These are phyloP conservation scores for Agriopis leucophaearia DNA, from an alignment of 2,888 invertebrate genomes.

Conservation along the genomic window DNA sequence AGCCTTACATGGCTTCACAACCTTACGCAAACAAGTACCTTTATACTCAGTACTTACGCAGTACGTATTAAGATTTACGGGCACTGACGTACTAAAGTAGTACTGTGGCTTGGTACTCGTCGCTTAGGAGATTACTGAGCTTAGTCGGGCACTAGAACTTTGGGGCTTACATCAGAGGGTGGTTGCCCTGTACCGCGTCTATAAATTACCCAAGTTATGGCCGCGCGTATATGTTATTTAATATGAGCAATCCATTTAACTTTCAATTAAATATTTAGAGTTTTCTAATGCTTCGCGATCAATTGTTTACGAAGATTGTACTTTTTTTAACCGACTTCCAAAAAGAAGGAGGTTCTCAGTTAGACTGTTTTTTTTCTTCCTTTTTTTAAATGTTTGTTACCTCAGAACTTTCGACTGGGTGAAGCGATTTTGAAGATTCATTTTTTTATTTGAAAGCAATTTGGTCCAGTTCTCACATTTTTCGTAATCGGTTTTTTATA, in stretches of 20 bases:
- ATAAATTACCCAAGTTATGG: slow-evolving; percentile 3
- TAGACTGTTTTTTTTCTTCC: too few relatives aligned
- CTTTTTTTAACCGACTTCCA: too few relatives aligned
- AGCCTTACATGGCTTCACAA: slow-evolving; percentile 54
- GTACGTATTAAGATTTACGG: slow-evolving; percentile 17
- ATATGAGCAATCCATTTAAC: neutral
- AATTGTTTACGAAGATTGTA: too few relatives aligned
- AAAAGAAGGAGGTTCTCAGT: too few relatives aligned
- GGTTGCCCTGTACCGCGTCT: slow-evolving; percentile 1
- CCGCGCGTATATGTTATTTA: neutral
- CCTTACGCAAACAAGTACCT: slow-evolving; percentile 23
- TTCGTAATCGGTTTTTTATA: too few relatives aligned
- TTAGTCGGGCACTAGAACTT: slow-evolving; percentile 29
- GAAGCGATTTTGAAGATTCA: too few relatives aligned
- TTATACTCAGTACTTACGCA: slow-evolving; percentile 19
- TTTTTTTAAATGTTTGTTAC: too few relatives aligned
- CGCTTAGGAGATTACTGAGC: slow-evolving; percentile 22
- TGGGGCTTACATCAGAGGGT: slow-evolving; percentile 19
- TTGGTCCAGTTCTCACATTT: too few relatives aligned
- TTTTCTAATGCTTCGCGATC: too few relatives aligned
- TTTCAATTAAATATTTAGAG: neutral
- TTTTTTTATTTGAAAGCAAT: too few relatives aligned
- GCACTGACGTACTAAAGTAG: slow-evolving; percentile 4
- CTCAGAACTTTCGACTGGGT: too few relatives aligned
- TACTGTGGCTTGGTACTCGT: slow-evolving; percentile 2